These are phyloP conservation scores for Zele albiditarsus DNA, from an alignment of 2,888 invertebrate species.

Conservation along the genomic window DNA sequence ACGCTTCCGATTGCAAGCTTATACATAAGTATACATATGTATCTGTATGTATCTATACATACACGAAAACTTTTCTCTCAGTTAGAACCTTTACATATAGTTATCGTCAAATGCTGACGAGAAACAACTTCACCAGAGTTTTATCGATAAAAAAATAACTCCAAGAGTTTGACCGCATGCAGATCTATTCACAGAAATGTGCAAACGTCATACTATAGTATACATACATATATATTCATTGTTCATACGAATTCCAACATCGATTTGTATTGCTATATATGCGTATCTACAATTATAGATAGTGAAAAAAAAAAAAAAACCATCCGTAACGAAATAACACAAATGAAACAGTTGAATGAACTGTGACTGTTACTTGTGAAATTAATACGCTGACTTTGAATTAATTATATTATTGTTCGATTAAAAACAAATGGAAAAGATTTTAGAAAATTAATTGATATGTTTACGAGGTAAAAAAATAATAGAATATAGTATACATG, in stretches of 20 bases:
- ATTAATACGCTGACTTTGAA: no score
- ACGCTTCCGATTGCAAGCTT: no score
- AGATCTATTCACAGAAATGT: not conserved
- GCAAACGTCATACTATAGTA: slow-evolving; percentile 3
- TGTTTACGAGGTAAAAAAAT: no score
- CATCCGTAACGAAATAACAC: no score
- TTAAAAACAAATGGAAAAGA: no score
- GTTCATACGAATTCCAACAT: not conserved
- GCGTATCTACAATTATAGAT: not conserved
- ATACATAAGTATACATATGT: no score
- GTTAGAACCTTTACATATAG: not conserved
- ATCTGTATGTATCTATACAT: not conserved
- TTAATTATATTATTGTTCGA: no score
- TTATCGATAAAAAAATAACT: not conserved
- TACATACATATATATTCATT: not conserved
- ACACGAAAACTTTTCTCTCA: not conserved
- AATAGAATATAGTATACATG: no score
- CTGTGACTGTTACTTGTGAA: no score
- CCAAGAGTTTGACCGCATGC: slow-evolving; percentile 1
- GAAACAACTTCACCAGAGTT: not conserved
- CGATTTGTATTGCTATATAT: not conserved
- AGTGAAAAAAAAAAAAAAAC: not conserved
- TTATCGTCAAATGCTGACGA: not conserved
- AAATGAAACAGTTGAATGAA: no score
- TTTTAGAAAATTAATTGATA: no score